phyloP scores from a whole-genome alignment of 2,888 invertebrate species.

The Melitaea athalia region DNA sequence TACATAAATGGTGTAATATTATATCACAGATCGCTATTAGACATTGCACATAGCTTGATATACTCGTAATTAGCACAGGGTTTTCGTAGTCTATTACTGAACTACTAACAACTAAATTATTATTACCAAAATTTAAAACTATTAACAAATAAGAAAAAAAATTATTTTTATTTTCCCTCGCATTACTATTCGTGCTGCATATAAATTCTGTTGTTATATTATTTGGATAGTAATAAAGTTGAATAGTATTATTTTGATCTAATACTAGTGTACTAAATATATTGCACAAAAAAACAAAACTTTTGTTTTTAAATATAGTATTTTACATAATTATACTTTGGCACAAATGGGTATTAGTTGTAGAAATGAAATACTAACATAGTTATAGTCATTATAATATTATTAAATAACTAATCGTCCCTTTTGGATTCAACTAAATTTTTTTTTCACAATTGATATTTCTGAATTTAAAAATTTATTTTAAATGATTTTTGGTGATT shows the following conservation, averaged over 20 bases:
- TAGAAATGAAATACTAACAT: constrained; percentile 1
- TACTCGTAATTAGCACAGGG: not conserved
- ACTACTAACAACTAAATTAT: not conserved
- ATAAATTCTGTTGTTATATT: not conserved
- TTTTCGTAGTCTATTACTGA: not conserved
- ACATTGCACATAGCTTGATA: constrained; percentile 1
- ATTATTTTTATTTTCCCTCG: not conserved
- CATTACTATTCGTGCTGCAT: not conserved
- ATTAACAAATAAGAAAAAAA: not conserved
- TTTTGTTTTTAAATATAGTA: not conserved
- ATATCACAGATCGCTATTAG: not conserved
- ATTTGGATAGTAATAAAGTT: constrained; percentile 1
- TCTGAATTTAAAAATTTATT: no score
- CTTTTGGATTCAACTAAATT: not conserved
- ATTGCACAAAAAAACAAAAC: not conserved
- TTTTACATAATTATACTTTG: not conserved
- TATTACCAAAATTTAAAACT: not conserved
- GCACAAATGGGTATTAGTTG: not conserved
- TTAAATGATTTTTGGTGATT: no score
- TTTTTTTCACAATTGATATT: not conserved
- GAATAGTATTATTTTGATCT: not conserved
- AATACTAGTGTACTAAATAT: not conserved
- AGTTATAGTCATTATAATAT: not conserved
- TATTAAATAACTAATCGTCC: no score
- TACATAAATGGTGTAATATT: not conserved